These are phyloP conservation scores for Lynx canadensis DNA, from an alignment of 2,113 vertebrate species.

Conservation along the genomic window DNA sequence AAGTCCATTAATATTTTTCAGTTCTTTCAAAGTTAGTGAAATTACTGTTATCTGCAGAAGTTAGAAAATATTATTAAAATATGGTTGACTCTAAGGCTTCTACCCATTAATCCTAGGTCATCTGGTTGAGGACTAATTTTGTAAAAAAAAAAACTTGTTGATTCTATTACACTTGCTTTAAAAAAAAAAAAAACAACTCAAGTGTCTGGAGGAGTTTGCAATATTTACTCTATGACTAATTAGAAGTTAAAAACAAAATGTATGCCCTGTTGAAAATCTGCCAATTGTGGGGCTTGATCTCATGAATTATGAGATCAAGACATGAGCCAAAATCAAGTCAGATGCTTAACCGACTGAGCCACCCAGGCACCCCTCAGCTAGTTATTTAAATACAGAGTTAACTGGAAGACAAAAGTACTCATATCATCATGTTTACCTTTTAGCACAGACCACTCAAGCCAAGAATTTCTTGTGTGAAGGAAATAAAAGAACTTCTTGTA, in stretches of 20 bases:
- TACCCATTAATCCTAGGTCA: not conserved
- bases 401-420: not conserved
- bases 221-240: conserved; percentile 38
- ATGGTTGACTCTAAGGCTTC: not conserved
- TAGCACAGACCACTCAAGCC: not conserved
- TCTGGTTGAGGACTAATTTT: not conserved
- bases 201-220: not conserved
- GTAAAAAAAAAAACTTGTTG: conserved; percentile 27
- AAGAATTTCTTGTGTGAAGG: not conserved
- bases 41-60: not conserved
- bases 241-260: not conserved
- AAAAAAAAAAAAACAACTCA: not conserved
- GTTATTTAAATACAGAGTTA: not conserved
- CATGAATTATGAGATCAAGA: too few species aligned
- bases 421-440: not conserved
- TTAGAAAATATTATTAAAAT: not conserved
- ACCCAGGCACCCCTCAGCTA: not conserved
- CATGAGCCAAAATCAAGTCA: too few species aligned
- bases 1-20: not conserved
- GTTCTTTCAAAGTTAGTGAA: not conserved
- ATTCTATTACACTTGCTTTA: not conserved
- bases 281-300: too few species aligned
- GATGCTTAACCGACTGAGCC: too few species aligned
- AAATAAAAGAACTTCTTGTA: not conserved
- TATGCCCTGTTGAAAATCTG: not conserved